Evolutionary conservation across 2,888 invertebrate species (phyloP).

Genomic region (Silvanus unidentatus): DNA sequence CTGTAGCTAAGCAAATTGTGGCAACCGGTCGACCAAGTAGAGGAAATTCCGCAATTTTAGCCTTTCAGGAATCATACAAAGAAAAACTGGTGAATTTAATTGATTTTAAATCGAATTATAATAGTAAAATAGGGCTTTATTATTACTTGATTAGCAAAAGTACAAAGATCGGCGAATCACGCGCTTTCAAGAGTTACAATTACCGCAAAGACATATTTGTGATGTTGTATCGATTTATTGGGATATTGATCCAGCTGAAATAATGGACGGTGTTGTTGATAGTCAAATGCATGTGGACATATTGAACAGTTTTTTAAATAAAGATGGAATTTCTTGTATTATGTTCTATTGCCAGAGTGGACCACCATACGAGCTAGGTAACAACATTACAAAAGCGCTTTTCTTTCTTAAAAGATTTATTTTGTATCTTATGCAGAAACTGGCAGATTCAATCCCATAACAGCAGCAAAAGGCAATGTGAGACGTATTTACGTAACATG

Average conservation of each 20-base stretch:
- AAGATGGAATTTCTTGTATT: conserved; percentile 54
- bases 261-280: conserved; percentile 68
- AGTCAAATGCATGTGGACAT: conserved; percentile 56
- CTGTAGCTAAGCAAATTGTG: conserved; percentile 31
- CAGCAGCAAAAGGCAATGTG: conserved; percentile 40
- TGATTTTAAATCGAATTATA: background rate
- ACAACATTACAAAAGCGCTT: too few relatives aligned
- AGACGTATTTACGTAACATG: conserved; percentile 59
- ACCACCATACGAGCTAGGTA: conserved; percentile 61
- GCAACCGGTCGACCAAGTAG: conserved; percentile 5
- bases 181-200: conserved; percentile 46
- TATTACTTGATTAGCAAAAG: conserved; percentile 51
- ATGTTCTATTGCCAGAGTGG: conserved; percentile 63
- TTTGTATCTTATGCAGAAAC: conserved; percentile 50
- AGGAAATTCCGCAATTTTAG: conserved; percentile 16
- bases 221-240: conserved; percentile 59
- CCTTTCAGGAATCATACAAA: conserved; percentile 29
- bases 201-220: conserved; percentile 60
- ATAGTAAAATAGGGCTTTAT: background rate
- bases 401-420: too few relatives aligned
- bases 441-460: conserved; percentile 51
- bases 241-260: conserved; percentile 50
- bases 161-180: conserved; percentile 55
- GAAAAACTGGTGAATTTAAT: conserved; percentile 28
- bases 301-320: conserved; percentile 55